These are phyloP conservation scores for Acanthurus tractus DNA, from an alignment of 2,797 vertebrate genomes.

Conservation along the genomic window DNA sequence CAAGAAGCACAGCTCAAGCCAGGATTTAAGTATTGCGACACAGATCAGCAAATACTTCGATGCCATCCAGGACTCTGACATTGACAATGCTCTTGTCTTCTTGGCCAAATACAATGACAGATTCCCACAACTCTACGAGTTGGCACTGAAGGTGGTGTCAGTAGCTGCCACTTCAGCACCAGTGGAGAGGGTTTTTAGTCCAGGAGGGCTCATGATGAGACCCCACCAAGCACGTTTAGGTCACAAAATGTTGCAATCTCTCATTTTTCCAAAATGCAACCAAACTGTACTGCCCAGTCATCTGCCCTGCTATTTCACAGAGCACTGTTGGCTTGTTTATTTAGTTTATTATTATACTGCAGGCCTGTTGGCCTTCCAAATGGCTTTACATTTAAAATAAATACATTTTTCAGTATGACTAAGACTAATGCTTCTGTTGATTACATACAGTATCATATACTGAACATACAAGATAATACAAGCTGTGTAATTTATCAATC, in stretches of 20 bases:
- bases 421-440: too few relatives aligned
- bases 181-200: constrained; percentile 7
- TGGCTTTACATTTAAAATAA: too few relatives aligned
- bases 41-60: constrained; percentile 10
- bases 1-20: too few relatives aligned
- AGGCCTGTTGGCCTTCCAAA: too few relatives aligned
- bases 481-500: too few relatives aligned
- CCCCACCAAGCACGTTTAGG: neutral
- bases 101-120: neutral
- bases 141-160: constrained; percentile 3
- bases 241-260: constrained; percentile 1
- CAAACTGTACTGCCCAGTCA: neutral
- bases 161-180: neutral
- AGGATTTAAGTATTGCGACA: too few relatives aligned
- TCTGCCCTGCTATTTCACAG: too few relatives aligned
- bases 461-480: too few relatives aligned
- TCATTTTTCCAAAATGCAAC: neutral
- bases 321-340: too few relatives aligned
- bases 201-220: neutral
- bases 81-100: neutral
- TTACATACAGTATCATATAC: too few relatives aligned
- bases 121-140: neutral
- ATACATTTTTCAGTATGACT: too few relatives aligned
- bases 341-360: too few relatives aligned
- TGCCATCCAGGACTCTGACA: neutral